Evolutionary conservation across 2,113 vertebrate species (phyloP).

Genomic region (Sphaerodactylus townsendi): DNA sequence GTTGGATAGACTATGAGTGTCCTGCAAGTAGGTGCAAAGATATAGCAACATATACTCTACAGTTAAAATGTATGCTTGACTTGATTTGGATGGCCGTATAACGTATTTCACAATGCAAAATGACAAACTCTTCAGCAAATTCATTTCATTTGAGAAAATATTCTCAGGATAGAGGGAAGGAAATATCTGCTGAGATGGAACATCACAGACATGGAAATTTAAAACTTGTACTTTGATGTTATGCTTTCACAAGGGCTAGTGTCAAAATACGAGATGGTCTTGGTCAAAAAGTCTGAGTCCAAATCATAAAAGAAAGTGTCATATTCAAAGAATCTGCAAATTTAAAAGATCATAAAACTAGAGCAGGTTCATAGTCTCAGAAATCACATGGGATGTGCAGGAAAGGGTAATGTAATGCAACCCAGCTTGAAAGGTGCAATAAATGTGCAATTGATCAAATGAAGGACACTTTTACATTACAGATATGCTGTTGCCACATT

Average conservation of each 20-base stretch:
- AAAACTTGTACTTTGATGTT: neutral
- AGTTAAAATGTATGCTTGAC: no score
- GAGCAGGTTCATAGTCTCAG: neutral
- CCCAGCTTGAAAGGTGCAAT: no score
- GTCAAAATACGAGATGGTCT: neutral
- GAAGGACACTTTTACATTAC: no score
- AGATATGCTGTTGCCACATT: no score
- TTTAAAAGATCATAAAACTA: neutral
- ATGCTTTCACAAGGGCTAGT: neutral
- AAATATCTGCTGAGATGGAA: neutral
- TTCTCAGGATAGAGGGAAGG: neutral
- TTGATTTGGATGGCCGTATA: no score
- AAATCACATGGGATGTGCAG: neutral
- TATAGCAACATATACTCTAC: no score
- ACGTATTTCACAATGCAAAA: neutral
- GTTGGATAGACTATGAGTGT: no score
- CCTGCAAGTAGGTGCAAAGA: no score
- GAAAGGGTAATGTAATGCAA: neutral
- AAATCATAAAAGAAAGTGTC: neutral
- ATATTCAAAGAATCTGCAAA: no score
- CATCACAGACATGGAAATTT: neutral
- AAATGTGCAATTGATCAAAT: no score
- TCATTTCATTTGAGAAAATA: neutral
- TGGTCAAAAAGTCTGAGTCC: neutral
- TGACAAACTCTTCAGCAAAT: neutral